Evolutionary conservation across 2,888 invertebrate species (phyloP).

Genomic region (Zaprionus obscuricornis): DNA sequence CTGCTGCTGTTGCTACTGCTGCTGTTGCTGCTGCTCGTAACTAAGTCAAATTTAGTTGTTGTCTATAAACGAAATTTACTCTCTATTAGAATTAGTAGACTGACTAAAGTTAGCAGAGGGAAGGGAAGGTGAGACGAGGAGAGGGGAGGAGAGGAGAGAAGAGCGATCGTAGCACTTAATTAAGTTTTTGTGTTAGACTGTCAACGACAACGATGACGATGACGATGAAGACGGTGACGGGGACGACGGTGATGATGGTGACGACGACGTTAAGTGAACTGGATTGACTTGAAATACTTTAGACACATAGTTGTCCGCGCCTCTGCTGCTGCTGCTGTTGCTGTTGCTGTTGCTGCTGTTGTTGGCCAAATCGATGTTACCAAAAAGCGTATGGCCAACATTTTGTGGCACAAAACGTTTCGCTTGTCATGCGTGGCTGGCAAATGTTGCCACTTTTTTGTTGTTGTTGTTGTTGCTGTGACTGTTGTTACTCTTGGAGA

Average conservation of each 20-base stretch:
- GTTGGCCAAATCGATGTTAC: conserved; percentile 45
- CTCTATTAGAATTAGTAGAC: background rate
- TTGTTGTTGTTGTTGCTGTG: conserved; percentile 38
- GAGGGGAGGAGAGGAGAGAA: background rate
- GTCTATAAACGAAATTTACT: no score
- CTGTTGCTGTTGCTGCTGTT: no score
- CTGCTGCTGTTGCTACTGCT: no score
- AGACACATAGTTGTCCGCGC: conserved; percentile 9
- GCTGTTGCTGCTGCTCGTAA: no score
- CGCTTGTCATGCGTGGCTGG: conserved; percentile 22
- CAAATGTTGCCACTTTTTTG: conserved; percentile 44
- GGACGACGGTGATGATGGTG: no score
- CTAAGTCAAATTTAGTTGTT: conserved; percentile 16
- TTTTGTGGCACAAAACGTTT: conserved; percentile 71
- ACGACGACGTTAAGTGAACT: conserved; percentile 38
- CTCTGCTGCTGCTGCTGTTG: no score
- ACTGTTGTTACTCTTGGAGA: no score
- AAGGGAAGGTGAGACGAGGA: no score
- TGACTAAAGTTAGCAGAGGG: no score
- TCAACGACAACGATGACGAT: conserved; percentile 50
- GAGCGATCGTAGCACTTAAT: conserved; percentile 45
- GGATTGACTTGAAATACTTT: conserved; percentile 70
- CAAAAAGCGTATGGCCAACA: conserved; percentile 65
- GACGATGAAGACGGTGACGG: no score
- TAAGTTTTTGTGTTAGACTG: conserved; percentile 68